Base-by-base conservation (phyloP, 53 echinoderm and acorn worm genomes). In the Patiria pectinifera region DNA sequence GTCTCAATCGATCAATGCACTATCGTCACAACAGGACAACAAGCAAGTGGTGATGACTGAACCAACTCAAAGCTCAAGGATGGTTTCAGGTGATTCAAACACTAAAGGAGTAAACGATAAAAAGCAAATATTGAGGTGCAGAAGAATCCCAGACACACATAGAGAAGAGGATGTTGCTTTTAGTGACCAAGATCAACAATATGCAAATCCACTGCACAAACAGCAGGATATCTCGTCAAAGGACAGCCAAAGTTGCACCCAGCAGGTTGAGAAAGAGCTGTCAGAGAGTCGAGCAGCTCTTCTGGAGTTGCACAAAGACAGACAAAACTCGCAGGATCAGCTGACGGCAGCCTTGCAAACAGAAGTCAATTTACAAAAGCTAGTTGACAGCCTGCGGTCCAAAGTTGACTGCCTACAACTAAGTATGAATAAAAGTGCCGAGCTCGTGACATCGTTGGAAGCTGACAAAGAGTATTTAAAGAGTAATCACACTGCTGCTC, bases 301-400 rank as follows among this genome's bases (percentile, higher is more conserved):
- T 59, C 79, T 77, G 19, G 43, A 77, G 78, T 44, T 77, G 18
- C 78, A 88, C 71, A 24, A 35, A 77, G 88, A 88, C 26, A 76
- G 78, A 23, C 88, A 78, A 12, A 76, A 61, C 0, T 59, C 59
- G 26, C 88, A 77, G 62, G 77, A 88, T 88, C 59, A 88, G 26
- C 59, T 88, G 21, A 88, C 88, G 1, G 45, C 18, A 61, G 88
- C 88, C 59, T 76, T 83, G 59, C 83, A 83, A 48, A 75, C 76
- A 11, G 75, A 83, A 75, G 92, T 88, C 61, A 58, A 83, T 76
- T 58, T 91, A 26, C 83, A 91, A 44, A 76, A 91, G 82, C 23
- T 74, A 60, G 84, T 85, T 58, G 58, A 91, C 35, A 70, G 83
- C 49, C 74, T 91, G 6, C 83, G 66, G 23, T 44, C 58, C 21